These are phyloP conservation scores for Eupelmus urozonus DNA, from an alignment of 2,888 invertebrate genomes.

Conservation along the genomic window DNA sequence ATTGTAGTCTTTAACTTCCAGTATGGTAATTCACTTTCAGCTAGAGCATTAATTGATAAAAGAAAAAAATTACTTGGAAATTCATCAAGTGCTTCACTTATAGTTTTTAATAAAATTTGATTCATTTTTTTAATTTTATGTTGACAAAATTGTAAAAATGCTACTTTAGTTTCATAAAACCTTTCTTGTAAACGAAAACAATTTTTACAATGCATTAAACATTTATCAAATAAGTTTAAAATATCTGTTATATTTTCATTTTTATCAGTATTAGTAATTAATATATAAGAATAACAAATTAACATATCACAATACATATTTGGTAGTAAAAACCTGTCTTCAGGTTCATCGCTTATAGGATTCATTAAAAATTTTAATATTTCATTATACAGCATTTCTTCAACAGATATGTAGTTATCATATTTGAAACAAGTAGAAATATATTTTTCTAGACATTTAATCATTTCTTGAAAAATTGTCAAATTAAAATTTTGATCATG, in stretches of 20 bases:
- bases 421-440: conserved; percentile 12
- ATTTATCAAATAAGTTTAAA: conserved; percentile 65
- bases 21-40: conserved; percentile 79
- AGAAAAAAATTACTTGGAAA: conserved; percentile 82
- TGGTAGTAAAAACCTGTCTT: conserved; percentile 77
- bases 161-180: conserved; percentile 76
- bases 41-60: conserved; percentile 78
- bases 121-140: conserved; percentile 58
- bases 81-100: conserved; percentile 66
- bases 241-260: conserved; percentile 60
- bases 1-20: conserved; percentile 78
- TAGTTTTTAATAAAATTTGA: conserved; percentile 60
- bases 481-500: conserved; percentile 62
- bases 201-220: conserved; percentile 66
- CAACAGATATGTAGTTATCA: conserved; percentile 21
- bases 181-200: conserved; percentile 74
- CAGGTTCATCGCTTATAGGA: conserved; percentile 61
- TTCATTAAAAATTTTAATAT: conserved; percentile 63
- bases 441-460: conserved; percentile 9
- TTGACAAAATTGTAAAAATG: conserved; percentile 68
- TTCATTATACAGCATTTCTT: conserved; percentile 57
- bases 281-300: conserved; percentile 79
- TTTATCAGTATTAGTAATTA: conserved; percentile 73
- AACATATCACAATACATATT: conserved; percentile 79
- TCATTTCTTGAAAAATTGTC: conserved; percentile 60